Base-by-base conservation (phyloP, 2,113 vertebrate genomes). In the Xiphophorus couchianus region DNA sequence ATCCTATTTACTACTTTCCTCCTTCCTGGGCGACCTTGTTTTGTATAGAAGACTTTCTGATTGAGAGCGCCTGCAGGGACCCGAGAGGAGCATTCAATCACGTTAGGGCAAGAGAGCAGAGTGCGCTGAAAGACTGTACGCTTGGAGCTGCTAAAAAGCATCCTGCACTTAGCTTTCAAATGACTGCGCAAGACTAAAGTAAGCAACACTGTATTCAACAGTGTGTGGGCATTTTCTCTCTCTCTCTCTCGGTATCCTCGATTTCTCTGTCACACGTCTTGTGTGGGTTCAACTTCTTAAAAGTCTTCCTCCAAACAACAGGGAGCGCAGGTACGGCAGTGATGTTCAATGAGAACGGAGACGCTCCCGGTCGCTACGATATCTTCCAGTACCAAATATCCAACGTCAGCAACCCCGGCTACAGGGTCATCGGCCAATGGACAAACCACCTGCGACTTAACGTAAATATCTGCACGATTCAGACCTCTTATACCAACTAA, bases 301-400 rank as follows among this genome's bases (percentile, higher is more conserved):
- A 72, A 66, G 5, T 3, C 62, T 28, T 86, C 80, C 33, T 84
- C 66, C 9, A 25, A 76, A 17, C 5, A 82, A 88, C 88, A 94
- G 94, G 94, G 73, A 94, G 94, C 25, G 92, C 94, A 31, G 94
- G 94, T 54, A 94, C 94, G 27, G 91, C 91, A 0, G 96, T 98
- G 76, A 96, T 95, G 94, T 97, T 98, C 92, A 98, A 97, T 0
- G 96, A 97, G 84, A 96, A 97, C 0, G 96, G 96, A 35, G 96
- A 97, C 0, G 96, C 96, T 0, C 97, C 97, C 0, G 97, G 97
- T 11, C 95, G 96, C 0, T 98, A 97, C 0, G 96, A 98, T 89
- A 98, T 98, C 90, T 98, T 97, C 93, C 97, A 98, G 92, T 98
- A 96, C 86, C 96, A 98, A 82, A 86, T 94, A 28, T 91, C 94